Evolutionary conservation across 2,113 vertebrate genomes (phyloP).

Genomic region (Poecilia latipinna): DNA sequence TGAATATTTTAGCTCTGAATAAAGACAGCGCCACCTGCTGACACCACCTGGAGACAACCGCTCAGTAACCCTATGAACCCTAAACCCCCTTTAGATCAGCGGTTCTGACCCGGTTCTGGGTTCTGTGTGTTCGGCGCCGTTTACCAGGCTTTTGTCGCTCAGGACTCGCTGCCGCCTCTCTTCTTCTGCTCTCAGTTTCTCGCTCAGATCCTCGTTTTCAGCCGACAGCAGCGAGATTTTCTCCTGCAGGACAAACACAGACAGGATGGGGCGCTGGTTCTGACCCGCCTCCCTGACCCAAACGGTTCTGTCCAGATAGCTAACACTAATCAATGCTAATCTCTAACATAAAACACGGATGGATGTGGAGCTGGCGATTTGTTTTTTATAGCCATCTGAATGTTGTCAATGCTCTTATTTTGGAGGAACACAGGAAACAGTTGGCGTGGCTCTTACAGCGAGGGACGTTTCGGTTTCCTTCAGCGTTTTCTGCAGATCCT

Average conservation of each 20-base stretch:
- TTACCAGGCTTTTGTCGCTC: conserved; percentile 87
- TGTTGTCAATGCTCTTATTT: not conserved
- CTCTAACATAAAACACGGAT: no score
- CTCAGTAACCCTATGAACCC: no score
- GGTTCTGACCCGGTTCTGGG: not conserved
- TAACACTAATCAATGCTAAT: no score
- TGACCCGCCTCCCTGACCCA: not conserved
- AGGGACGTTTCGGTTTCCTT: conserved; percentile 84
- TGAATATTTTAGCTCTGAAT: no score
- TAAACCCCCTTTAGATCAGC: not conserved
- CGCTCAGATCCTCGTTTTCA: conserved; percentile 85
- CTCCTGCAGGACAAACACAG: conserved; percentile 74
- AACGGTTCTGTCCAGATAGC: no score
- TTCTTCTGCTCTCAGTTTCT: conserved; percentile 85
- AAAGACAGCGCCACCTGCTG: no score
- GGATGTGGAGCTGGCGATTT: no score
- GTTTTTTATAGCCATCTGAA: no score
- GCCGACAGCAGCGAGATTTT: conserved; percentile 81
- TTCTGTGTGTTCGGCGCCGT: not conserved
- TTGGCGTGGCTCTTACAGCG: conserved; percentile 74
- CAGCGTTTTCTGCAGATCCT: conserved; percentile 82
- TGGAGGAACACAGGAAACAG: not conserved
- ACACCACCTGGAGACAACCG: no score
- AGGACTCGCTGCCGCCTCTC: conserved; percentile 84
- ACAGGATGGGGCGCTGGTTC: not conserved